Conservation (phyloP, 1,140 invertebrate species). For the Coptotermes formosanus region DNA sequence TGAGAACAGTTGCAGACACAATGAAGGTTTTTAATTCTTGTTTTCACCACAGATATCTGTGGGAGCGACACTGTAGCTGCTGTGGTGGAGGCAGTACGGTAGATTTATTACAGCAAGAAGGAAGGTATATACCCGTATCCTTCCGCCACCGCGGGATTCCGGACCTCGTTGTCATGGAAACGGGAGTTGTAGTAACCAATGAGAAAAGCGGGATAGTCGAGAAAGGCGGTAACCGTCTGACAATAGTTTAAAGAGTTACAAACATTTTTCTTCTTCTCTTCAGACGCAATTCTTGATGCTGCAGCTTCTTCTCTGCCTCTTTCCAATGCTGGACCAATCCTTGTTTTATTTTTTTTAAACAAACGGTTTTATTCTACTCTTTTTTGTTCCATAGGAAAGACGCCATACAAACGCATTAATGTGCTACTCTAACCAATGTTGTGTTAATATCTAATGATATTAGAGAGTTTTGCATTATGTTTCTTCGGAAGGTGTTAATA, state of each 20-base stretch:
- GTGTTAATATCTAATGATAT: no score
- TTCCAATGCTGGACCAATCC: not conserved
- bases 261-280: slow-evolving; percentile 27
- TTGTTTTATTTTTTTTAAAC: not conserved
- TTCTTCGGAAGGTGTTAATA: no score
- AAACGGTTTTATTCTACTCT: not conserved
- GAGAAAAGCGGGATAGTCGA: slow-evolving; percentile 21
- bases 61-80: slow-evolving; percentile 1
- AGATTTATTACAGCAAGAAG: slow-evolving; percentile 21
- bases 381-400: no score
- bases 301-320: not conserved
- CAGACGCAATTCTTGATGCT: slow-evolving; percentile 23
- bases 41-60: not conserved
- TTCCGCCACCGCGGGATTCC: slow-evolving; percentile 27
- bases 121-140: slow-evolving; percentile 23
- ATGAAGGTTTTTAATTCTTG: not conserved
- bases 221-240: slow-evolving; percentile 31
- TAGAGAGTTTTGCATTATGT: no score
- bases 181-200: slow-evolving; percentile 22
- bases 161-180: slow-evolving; percentile 25
- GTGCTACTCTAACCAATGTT: no score
- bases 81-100: not conserved
- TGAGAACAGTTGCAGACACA: not conserved
- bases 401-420: no score
- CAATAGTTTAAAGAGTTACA: slow-evolving; percentile 30